These are phyloP conservation scores for Micrastur ruficollis DNA, from an alignment of 2,797 vertebrate species.

Conservation along the genomic window DNA sequence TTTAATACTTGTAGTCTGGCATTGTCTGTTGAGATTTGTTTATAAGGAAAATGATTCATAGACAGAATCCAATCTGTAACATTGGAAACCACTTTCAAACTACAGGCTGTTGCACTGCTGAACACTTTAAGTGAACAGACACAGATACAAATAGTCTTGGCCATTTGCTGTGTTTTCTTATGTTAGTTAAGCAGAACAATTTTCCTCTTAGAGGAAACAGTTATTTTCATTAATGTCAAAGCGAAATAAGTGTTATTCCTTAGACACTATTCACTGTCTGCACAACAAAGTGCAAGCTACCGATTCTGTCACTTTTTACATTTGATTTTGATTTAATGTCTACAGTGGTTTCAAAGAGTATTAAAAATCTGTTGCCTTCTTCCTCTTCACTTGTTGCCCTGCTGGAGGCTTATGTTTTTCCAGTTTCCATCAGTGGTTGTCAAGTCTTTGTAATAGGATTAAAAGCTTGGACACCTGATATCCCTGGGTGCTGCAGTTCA, in stretches of 20 bases:
- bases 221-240: constrained; percentile 43
- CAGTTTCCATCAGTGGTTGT: constrained; percentile 52
- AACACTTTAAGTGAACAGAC: background rate
- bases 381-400: constrained; percentile 54
- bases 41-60: constrained; percentile 52
- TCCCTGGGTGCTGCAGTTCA: constrained; percentile 47
- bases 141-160: background rate
- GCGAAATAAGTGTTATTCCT: constrained; percentile 17
- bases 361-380: constrained; percentile 50
- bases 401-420: constrained; percentile 54
- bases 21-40: constrained; percentile 51
- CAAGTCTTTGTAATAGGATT: constrained; percentile 62
- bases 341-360: constrained; percentile 37
- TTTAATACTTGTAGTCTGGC: constrained; percentile 32
- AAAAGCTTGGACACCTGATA: constrained; percentile 67
- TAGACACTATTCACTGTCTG: background rate
- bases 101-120: background rate
- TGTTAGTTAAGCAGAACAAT: background rate
- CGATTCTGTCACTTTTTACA: constrained; percentile 20
- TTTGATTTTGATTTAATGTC: constrained; percentile 28
- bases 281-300: constrained; percentile 21
- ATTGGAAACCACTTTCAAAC: constrained; percentile 59
- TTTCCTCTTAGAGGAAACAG: constrained; percentile 28
- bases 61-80: constrained; percentile 15
- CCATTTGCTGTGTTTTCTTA: background rate